Conservation (phyloP, 2,797 vertebrate species). For the Catamblyrhynchus diadema region DNA sequence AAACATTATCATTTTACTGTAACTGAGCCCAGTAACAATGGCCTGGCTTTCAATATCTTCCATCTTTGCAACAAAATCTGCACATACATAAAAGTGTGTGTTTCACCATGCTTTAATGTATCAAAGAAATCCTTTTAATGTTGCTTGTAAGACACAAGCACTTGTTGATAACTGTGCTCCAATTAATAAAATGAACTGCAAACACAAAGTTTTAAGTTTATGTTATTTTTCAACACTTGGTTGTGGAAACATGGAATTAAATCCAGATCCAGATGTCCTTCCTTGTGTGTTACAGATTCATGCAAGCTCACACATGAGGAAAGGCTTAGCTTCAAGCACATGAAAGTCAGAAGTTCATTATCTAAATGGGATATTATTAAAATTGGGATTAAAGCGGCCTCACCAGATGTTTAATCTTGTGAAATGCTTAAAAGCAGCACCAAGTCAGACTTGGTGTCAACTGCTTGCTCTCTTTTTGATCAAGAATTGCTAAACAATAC, state of each 20-base stretch:
- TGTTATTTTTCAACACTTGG: neutral
- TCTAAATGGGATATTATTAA: slow-evolving; percentile 42
- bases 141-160: neutral
- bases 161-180: neutral
- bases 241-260: slow-evolving; percentile 24
- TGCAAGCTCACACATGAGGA: neutral
- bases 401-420: slow-evolving; percentile 1
- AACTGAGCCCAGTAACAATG: neutral
- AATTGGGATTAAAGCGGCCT: slow-evolving; percentile 5
- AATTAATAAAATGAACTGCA: slow-evolving; percentile 28
- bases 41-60: neutral
- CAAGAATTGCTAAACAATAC: neutral
- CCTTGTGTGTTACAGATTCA: neutral
- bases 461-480: neutral
- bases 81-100: neutral
- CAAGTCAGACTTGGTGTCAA: neutral
- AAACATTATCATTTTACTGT: neutral
- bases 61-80: neutral
- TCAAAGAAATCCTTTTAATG: neutral
- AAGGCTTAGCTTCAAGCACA: slow-evolving; percentile 30
- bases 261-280: slow-evolving; percentile 26
- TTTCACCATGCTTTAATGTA: neutral
- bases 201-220: neutral
- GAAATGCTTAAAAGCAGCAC: neutral
- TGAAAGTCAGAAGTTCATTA: slow-evolving; percentile 44